Conservation (phyloP, 2,888 invertebrate species). For the Elmis aenea region DNA sequence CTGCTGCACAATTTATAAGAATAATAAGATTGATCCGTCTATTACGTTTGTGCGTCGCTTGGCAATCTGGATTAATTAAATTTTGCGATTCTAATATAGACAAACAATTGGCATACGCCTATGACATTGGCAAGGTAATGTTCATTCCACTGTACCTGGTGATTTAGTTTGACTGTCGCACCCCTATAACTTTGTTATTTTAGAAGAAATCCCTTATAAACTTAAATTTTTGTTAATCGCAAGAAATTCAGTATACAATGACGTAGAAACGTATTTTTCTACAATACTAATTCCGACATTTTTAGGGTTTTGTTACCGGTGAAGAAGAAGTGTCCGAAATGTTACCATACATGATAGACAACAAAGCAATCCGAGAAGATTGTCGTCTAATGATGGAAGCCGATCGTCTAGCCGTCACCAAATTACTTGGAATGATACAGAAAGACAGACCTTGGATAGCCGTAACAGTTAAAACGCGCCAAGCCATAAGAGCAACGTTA, state of each 20-base stretch:
- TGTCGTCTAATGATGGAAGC: conserved; percentile 20
- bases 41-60: conserved; percentile 37
- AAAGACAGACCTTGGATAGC: conserved; percentile 57
- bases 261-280: no score
- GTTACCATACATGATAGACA: conserved; percentile 49
- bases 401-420: conserved; percentile 47
- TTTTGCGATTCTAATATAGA: conserved; percentile 54
- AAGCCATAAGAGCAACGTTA: conserved; percentile 57
- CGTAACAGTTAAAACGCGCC: conserved; percentile 59
- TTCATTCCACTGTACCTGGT: neutral
- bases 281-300: no score
- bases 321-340: conserved; percentile 56
- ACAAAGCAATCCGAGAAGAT: conserved; percentile 34
- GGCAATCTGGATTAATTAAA: conserved; percentile 50
- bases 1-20: conserved; percentile 27
- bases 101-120: conserved; percentile 54
- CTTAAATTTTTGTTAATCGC: no score
- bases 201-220: no score
- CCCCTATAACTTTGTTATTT: no score
- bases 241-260: no score
- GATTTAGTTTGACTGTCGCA: no score
- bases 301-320: conserved; percentile 56
- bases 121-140: conserved; percentile 56
- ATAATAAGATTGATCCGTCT: conserved; percentile 42
- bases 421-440: conserved; percentile 53